Conservation (phyloP, 2,888 invertebrate species). For the Chalcosyrphus nemorum region DNA sequence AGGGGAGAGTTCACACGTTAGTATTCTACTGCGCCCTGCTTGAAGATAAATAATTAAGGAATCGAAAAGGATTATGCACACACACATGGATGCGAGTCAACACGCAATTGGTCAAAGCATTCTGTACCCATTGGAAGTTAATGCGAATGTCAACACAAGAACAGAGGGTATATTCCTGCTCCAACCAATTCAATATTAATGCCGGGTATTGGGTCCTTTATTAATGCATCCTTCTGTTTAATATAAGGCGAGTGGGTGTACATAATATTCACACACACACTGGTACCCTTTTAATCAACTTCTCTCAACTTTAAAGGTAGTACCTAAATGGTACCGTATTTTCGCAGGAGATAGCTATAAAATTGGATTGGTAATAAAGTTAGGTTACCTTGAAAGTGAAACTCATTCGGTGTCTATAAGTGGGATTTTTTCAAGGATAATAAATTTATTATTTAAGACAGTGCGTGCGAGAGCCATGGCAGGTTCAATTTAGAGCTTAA, state of each 20-base stretch:
- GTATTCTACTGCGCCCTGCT: conserved; percentile 38
- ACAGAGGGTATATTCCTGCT: not conserved
- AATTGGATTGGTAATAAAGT: conserved; percentile 69
- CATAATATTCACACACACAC: not conserved
- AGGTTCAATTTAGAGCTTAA: conserved; percentile 28
- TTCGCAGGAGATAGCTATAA: conserved; percentile 41
- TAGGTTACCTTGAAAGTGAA: conserved; percentile 47
- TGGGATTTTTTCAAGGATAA: conserved; percentile 42
- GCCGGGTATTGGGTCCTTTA: conserved; percentile 38
- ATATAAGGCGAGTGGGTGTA: conserved; percentile 4
- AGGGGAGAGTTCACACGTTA: conserved; percentile 33
- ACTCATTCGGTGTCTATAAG: conserved; percentile 21
- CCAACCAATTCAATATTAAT: conserved; percentile 49
- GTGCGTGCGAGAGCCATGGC: not conserved
- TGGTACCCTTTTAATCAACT: conserved; percentile 59
- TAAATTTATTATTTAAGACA: conserved; percentile 60
- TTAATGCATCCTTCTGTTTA: conserved; percentile 39
- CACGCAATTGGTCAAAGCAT: conserved; percentile 62
- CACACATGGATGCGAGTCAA: conserved; percentile 55
- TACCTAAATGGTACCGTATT: conserved; percentile 33
- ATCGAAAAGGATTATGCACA: conserved; percentile 50
- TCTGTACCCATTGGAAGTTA: conserved; percentile 42
- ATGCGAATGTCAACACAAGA: conserved; percentile 11
- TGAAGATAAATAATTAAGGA: conserved; percentile 69
- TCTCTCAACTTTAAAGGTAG: conserved; percentile 50